These are phyloP conservation scores for Venusia cambrica DNA, from an alignment of 2,888 invertebrate genomes.

Conservation along the genomic window DNA sequence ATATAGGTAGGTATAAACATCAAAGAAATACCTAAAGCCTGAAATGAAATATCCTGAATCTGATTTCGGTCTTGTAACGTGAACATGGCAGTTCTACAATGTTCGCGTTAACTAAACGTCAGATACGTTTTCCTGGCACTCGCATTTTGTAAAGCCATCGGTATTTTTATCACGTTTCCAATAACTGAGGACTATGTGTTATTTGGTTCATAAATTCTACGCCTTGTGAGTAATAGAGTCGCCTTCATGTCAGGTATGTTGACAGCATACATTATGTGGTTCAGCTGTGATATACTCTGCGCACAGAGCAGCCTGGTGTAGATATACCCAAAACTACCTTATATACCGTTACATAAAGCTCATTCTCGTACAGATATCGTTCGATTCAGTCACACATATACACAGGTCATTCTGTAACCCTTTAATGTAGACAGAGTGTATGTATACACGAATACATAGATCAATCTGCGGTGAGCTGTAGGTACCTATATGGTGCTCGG, in stretches of 20 bases:
- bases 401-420: slow-evolving; percentile 9
- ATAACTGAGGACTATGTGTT: slow-evolving; percentile 64
- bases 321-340: slow-evolving; percentile 17
- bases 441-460: slow-evolving; percentile 16
- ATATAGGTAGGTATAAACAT: too few species aligned
- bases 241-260: slow-evolving; percentile 58
- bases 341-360: slow-evolving; percentile 23
- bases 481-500: slow-evolving; percentile 8
- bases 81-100: slow-evolving; percentile 3
- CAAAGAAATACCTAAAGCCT: too few species aligned
- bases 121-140: slow-evolving; percentile 9
- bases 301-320: slow-evolving; percentile 17
- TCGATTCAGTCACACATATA: slow-evolving; percentile 18
- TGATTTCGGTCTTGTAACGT: too few species aligned
- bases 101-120: slow-evolving; percentile 13
- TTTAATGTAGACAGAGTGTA: slow-evolving; percentile 9
- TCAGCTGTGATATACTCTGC: slow-evolving; percentile 42
- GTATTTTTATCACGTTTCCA: slow-evolving; percentile 70
- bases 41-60: too few species aligned
- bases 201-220: slow-evolving; percentile 70
- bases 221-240: slow-evolving; percentile 65
- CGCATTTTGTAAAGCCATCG: slow-evolving; percentile 39
- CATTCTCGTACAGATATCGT: slow-evolving; percentile 14
- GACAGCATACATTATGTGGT: slow-evolving; percentile 64
- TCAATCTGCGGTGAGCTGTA: slow-evolving; percentile 20